A percentile compares a stretch with the other conserved stretches of the same genome.
Evolutionary conservation across 2,888 invertebrate genomes (phyloP).

Genomic region (Selenia dentaria): DNA sequence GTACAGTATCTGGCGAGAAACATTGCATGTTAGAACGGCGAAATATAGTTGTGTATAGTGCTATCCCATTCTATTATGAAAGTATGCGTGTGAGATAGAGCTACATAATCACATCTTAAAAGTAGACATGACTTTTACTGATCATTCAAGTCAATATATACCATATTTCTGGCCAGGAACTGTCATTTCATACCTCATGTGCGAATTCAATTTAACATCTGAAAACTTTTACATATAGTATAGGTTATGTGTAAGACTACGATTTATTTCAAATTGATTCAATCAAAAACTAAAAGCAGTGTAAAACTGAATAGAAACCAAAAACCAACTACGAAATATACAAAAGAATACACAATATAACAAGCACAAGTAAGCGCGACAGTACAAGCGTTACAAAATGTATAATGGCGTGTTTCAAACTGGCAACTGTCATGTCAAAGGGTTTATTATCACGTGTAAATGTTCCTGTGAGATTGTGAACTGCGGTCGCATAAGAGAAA

Average conservation of each 20-base stretch:
- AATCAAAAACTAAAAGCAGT: too few relatives aligned
- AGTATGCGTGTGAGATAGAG: too few relatives aligned
- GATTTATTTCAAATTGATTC: too few relatives aligned
- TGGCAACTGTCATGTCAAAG: conserved; percentile 20
- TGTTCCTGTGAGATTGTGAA: conserved; percentile 14
- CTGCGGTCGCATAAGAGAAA: not conserved
- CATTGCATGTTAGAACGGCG: too few relatives aligned
- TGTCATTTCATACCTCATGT: too few relatives aligned
- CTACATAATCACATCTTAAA: not conserved
- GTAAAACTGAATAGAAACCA: conserved; percentile 25
- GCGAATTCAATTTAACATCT: too few relatives aligned
- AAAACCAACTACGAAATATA: conserved; percentile 19
- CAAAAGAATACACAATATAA: conserved; percentile 13
- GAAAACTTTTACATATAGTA: too few relatives aligned
- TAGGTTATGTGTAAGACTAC: too few relatives aligned
- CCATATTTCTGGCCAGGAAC: too few relatives aligned
- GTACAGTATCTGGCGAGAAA: not conserved
- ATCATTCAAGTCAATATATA: too few relatives aligned
- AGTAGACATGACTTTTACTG: conserved; percentile 7
- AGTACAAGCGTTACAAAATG: conserved; percentile 44
- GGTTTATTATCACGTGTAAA: conserved; percentile 9
- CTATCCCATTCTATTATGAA: not conserved
- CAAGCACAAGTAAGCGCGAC: conserved; percentile 40
- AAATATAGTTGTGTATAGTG: too few relatives aligned
- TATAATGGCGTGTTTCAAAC: conserved; percentile 16